Base-by-base conservation (phyloP, 2,888 invertebrate genomes). In the Epinotia ramella region DNA sequence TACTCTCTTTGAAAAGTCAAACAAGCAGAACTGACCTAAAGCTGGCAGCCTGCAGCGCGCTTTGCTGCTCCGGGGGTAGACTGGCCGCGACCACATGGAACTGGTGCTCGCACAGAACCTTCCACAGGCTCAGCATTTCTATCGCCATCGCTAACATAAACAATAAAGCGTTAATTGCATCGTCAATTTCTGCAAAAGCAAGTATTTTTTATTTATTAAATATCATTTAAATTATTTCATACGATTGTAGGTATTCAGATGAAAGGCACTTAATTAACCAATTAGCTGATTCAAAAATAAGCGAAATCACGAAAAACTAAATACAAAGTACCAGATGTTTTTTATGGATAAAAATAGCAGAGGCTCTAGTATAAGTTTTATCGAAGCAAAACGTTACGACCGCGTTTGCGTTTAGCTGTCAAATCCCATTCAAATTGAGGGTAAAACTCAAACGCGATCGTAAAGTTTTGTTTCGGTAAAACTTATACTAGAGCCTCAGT, bases 51-150 rank as follows among this genome's bases (percentile, higher is more conserved):
- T 95, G 94, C 67, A 97, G 87, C 24, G 96, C 94, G 81, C 93
- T 95, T 81, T 96, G 96, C 77, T 96, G 96, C 65, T 96, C 96
- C 63, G 96, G 95, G 0, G 96, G 95, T 49, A 98, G 88, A 80
- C 96, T 95, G 73, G 95, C 96, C 9, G 97, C 96, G 60, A 98
- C 95, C 62, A 97, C 95, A 85, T 98, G 97, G 87, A 99, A 97
- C 87, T 98, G 98, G 89, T 99, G 99, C 85, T 98, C 98, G 83
- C 97, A 97, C 5, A 99, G 94, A 72, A 99, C 97, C 87, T 97
- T 97, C 99, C 99, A 99, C 63, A 99, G 94, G 18, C 97, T 97
- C 67, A 99, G 94, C 82, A 99, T 97, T 94, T 99, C 99, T 86
- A 97, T 97, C 1, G 97, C 96, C 87, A 97, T 96, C 77, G 95